Conservation (phyloP, 2,113 vertebrate species). For the Aldabrachelys gigantea region DNA sequence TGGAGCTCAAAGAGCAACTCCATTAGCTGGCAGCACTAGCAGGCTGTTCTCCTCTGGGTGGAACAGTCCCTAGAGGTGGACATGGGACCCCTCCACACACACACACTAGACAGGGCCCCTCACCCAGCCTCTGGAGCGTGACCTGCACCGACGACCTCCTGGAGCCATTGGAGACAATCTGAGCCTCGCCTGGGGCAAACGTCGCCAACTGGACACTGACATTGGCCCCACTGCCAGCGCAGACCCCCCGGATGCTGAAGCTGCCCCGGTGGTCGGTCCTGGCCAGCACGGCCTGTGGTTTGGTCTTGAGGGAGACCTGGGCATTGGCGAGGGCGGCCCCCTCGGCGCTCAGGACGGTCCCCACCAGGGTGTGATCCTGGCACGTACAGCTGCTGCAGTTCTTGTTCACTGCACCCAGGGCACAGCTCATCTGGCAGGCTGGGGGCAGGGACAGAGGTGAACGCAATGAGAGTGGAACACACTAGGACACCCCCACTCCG, state of each 20-base stretch:
- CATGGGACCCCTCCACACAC: fast-evolving
- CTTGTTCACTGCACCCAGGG: constrained; percentile 69
- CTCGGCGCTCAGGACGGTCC: constrained; percentile 75
- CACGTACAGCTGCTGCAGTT: constrained; percentile 86
- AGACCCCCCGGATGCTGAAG: constrained; percentile 81
- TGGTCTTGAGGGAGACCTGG: constrained; percentile 76
- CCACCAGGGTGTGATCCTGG: constrained; percentile 77
- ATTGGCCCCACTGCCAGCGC: constrained; percentile 65
- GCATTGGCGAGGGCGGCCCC: constrained; percentile 80
- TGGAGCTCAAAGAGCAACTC: too few species aligned
- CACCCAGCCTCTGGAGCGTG: constrained; percentile 85
- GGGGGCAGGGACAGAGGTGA: neutral
- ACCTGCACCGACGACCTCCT: constrained; percentile 73
- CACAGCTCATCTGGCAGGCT: constrained; percentile 75
- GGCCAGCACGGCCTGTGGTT: constrained; percentile 68
- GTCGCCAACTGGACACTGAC: constrained; percentile 82
- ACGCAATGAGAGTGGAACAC: neutral
- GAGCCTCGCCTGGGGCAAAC: constrained; percentile 75
- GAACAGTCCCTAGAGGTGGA: fast-evolving
- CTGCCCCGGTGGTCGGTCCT: constrained; percentile 79
- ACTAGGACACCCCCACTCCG: too few species aligned
- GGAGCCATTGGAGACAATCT: constrained; percentile 78
- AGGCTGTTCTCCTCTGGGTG: neutral
- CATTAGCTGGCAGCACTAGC: neutral
- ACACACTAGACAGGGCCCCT: neutral